These are phyloP conservation scores for Diorhabda sublineata DNA, from an alignment of 1,140 invertebrate genomes.

Conservation along the genomic window DNA sequence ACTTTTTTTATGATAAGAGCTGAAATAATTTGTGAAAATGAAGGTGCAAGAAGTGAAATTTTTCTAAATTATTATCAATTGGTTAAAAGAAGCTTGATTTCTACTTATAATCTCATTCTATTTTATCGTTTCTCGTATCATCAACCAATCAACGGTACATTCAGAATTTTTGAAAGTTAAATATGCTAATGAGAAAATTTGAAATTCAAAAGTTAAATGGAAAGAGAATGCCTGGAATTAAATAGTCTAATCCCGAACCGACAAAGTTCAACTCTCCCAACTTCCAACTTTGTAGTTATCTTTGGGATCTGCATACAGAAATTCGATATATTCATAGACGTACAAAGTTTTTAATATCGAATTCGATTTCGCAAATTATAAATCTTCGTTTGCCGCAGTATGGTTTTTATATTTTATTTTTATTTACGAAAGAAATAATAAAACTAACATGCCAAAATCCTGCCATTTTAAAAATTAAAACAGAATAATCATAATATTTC, in stretches of 20 bases:
- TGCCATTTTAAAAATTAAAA: too few relatives aligned
- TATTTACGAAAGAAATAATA: too few relatives aligned
- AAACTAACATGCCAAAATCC: too few relatives aligned
- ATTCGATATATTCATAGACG: conserved; percentile 2
- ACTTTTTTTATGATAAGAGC: too few relatives aligned
- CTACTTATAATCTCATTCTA: neutral
- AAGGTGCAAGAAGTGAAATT: too few relatives aligned
- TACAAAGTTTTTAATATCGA: neutral
- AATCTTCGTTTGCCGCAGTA: too few relatives aligned
- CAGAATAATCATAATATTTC: too few relatives aligned
- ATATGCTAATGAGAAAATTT: conserved; percentile 1
- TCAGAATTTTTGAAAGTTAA: neutral
- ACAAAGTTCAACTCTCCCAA: neutral
- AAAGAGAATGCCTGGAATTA: neutral
- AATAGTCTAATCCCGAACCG: conserved; percentile 1
- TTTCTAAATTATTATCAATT: too few relatives aligned
- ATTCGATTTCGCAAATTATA: too few relatives aligned
- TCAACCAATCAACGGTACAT: neutral
- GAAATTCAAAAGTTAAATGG: conserved; percentile 3
- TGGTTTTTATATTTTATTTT: too few relatives aligned
- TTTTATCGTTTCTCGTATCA: neutral
- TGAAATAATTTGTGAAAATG: too few relatives aligned
- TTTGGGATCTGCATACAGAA: neutral
- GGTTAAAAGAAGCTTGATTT: too few relatives aligned
- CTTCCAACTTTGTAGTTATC: neutral